Evolutionary conservation across 1,140 invertebrate species (phyloP), one percentile per base, ranked within the genome.

Genomic region (Calliopsis andreniformis): DNA sequence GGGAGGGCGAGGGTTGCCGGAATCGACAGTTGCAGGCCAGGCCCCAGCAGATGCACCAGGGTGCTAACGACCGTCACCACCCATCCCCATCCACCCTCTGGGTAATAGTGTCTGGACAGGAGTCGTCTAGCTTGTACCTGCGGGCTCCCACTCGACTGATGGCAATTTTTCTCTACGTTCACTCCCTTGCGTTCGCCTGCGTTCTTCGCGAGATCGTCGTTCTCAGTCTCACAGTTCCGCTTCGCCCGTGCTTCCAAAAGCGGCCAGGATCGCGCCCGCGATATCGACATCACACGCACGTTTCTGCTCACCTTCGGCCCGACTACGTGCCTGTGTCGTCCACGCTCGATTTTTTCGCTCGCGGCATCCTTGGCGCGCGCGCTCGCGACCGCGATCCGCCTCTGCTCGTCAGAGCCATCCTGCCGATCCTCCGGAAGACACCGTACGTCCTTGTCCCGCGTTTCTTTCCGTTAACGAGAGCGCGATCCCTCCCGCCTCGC

Each of bases 61-160:
- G 95, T 93, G 6, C 94, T 94, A 35, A 95, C 95, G 1, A 92
- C 92, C 0, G 95, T 93, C 10, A 97, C 93, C 20, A 96, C 94
- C 95, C 95, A 97, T 0, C 96, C 96, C 96, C 96, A 97, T 2
- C 95, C 95, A 3, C 95, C 96, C 84, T 96, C 96, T 0, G 95
- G 95, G 88, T 96, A 96, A 89, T 96, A 96, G 86, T 96, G 95
- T 32, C 95, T 88, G 45, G 90, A 87, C 2, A 93, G 43, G 12
- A 89, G 70, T 58, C 86, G 75, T n/a, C 82, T 77, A 5, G 87
- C 86, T 49, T 86, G 87, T 18, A 86, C 56, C 28, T 80, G 85
- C 8, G 84, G 43, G 8, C 77, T 75, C n/a, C 58, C 55, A 14
- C 56, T 56, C 0, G 43, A 32, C 1, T 42, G 28, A 25, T 43